Evolutionary conservation across 2,113 vertebrate species (phyloP).

Genomic region (Globicephala melas): DNA sequence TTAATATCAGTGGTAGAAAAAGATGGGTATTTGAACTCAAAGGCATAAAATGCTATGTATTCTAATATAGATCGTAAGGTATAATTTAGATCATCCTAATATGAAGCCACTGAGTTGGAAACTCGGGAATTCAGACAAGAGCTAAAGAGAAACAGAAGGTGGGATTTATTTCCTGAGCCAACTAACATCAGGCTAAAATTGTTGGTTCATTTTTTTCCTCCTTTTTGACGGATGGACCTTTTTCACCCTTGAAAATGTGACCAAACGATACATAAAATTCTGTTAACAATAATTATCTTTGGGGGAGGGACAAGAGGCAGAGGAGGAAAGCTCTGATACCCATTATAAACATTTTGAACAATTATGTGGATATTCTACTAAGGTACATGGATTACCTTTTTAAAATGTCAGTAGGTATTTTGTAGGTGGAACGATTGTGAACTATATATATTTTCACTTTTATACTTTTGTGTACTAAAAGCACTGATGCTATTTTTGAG

Average conservation of each 20-base stretch:
- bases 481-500: neutral
- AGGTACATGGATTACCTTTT: neutral
- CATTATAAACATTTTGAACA: neutral
- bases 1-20: neutral
- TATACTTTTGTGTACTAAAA: neutral
- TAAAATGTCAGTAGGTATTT: neutral
- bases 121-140: slow-evolving; percentile 37
- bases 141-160: slow-evolving; percentile 46
- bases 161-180: slow-evolving; percentile 16
- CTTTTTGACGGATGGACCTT: neutral
- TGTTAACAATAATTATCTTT: neutral
- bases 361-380: neutral
- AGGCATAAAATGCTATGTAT: neutral
- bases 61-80: neutral
- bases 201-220: neutral
- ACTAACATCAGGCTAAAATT: neutral
- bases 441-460: neutral
- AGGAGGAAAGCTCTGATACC: neutral
- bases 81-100: neutral
- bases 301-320: neutral
- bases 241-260: neutral
- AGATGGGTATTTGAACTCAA: neutral
- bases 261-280: neutral
- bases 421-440: neutral
- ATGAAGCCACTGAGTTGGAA: neutral